phyloP scores from a whole-genome alignment of 2,113 vertebrate genomes.

The Cephalophus harveyi region DNA sequence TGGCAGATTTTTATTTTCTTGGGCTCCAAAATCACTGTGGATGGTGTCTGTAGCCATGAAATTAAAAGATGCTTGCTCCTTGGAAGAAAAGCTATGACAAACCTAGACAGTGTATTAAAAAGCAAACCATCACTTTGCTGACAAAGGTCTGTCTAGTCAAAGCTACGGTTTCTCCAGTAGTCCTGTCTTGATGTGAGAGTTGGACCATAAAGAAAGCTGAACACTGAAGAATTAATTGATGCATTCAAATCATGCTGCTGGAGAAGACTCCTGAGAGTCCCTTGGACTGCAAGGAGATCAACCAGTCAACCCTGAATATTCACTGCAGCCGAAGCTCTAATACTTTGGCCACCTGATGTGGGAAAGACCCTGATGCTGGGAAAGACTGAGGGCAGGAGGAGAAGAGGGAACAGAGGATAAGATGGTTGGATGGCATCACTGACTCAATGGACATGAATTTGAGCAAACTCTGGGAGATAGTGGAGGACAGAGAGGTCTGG shows the following conservation, averaged over 20 bases:
- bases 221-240: background rate
- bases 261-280: background rate
- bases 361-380: background rate
- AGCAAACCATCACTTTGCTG: background rate
- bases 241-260: background rate
- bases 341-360: background rate
- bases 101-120: background rate
- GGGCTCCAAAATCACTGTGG: too few species aligned
- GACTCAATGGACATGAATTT: background rate
- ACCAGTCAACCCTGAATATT: background rate
- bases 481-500: background rate
- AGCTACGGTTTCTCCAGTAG: background rate
- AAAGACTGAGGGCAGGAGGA: background rate
- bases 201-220: background rate
- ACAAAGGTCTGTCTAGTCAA: background rate
- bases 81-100: background rate
- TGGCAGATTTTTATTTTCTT: too few species aligned
- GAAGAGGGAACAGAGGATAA: background rate
- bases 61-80: too few species aligned
- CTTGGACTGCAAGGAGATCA: background rate
- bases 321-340: background rate
- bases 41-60: too few species aligned
- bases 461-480: background rate
- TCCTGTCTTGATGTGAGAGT: background rate
- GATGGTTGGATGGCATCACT: background rate